Evolutionary conservation across 2,797 vertebrate genomes (phyloP), one percentile per base, ranked within the genome.

Genomic region (Cossypha niveicapilla): DNA sequence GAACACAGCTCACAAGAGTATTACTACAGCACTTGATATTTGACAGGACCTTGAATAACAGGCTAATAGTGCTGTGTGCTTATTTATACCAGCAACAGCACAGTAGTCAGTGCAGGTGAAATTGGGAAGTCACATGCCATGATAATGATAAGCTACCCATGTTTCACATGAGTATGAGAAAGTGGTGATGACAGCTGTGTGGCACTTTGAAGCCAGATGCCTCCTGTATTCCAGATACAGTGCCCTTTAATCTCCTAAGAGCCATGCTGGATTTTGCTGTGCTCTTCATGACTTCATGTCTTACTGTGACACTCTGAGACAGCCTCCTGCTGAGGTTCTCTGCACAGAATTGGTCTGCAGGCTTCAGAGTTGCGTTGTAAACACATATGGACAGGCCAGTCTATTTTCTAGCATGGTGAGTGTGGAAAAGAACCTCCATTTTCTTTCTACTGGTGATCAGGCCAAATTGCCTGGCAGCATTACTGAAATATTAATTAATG

Each of bases 121-220:
- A 89, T 1, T 76, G 86, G 67, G 77, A 91, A 91, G 86, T 92
- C 80, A 86, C 67, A 51, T 65, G 83, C 66, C 21, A 3, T 17
- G 77, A 39, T 80, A 86, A 87, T 30, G 90, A 92, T 53, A 71
- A 92, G 75, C 58, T 60, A 35, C 21, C 62, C 18, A 1, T 47
- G 80, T 89, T 88, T 73, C 74, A 72, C 67, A 30, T 73, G 44
- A 85, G 63, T n/a, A 60, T 24, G 56, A 73, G 89, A 84, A 82
- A 86, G 74, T 7, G n/a, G 84, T 89, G 94, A 78, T 85, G 96
- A 92, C 71, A 87, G 74, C 58, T 70, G 80, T 27, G 70, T 87
- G 86, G 60, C 62, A 81, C 60, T 89, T 51, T 41, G 77, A 93
- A 93, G 71, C 57, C 72, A 71, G 57, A 87, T 76, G 65, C 74